Evolutionary conservation across 2,113 vertebrate species (phyloP), one percentile per base, ranked within the genome.

Genomic region (Aplodontia rufa): DNA sequence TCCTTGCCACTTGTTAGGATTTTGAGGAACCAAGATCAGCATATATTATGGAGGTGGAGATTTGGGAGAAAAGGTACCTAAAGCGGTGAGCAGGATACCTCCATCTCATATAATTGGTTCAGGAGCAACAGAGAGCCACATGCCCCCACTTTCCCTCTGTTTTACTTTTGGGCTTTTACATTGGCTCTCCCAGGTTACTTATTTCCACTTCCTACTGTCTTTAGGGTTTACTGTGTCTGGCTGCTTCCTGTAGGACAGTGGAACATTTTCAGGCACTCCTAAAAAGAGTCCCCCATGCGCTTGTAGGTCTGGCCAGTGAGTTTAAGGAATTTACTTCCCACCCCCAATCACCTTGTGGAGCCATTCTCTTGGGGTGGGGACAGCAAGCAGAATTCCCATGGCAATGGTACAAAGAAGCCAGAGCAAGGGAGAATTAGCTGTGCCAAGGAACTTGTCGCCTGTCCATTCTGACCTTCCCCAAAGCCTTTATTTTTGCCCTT

Each of bases 381-480:
- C 60, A 69, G 66, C 68, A 55, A n/a, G 66, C 30, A 3, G 14
- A 49, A 30, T n/a, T 32, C 53, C 82, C 40, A 19, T 6, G 11
- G 64, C 68, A n/a, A 0, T 2, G 20, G 79, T 80, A 5, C 79
- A 40, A 4, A 66, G 71, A 72, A 37, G 49, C 74, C 87, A 24
- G 84, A 45, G 30, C 37, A 5, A 45, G 78, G 76, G 78, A 90
- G 93, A 93, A 68, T 0, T 0, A 80, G 78, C 91, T 95, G 90
- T 98, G 97, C 98, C 98, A 94, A 97, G 98, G 97, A 97, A 92
- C 79, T 32, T 64, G 49, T 91, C 74, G 89, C 97, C 95, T 98
- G 94, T 98, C 98, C 84, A 0, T 62, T 96, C 62, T 37, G 88
- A 86, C 93, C 91, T 96, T 60, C 96, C 49, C 85, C 81, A 71